Percentiles rank a stretch among this genome's conserved stretches.
Conservation (phyloP, 1,140 invertebrate species). For the Catajapyx aquilonaris region DNA sequence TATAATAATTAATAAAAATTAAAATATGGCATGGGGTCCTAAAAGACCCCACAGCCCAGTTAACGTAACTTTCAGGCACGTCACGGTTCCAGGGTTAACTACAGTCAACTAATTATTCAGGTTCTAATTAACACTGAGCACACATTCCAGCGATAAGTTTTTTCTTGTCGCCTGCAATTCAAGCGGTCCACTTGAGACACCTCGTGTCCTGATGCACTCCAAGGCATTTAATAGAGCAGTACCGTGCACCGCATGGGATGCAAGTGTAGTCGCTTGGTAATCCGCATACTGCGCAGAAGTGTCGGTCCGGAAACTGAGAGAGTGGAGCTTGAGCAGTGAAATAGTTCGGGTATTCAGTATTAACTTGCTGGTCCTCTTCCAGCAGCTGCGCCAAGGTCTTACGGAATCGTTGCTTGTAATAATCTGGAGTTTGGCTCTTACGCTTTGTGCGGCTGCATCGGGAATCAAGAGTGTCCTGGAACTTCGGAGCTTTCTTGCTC, state of each 20-base stretch:
- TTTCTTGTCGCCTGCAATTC: no score
- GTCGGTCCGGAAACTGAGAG: slow-evolving; percentile 56
- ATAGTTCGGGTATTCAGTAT: slow-evolving; percentile 53
- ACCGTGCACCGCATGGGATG: slow-evolving; percentile 74
- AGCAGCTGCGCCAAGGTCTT: slow-evolving; percentile 76
- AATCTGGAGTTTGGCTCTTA: slow-evolving; percentile 59
- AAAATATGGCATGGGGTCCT: no score
- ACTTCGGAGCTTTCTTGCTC: slow-evolving; percentile 89
- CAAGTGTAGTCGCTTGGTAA: slow-evolving; percentile 83
- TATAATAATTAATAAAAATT: no score
- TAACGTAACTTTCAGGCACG: no score
- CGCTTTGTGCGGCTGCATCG: slow-evolving; percentile 47
- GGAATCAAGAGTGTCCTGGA: slow-evolving; percentile 69
- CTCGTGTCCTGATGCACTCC: slow-evolving; percentile 83
- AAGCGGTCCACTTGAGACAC: slow-evolving; percentile 80
- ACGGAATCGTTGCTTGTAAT: slow-evolving; percentile 67
- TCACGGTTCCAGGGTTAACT: no score
- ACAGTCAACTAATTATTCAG: no score
- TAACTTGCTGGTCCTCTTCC: slow-evolving; percentile 63
- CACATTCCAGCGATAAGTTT: no score
- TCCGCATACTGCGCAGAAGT: slow-evolving; percentile 90
- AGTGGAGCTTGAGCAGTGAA: slow-evolving; percentile 47
- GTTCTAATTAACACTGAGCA: no score
- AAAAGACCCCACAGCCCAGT: no score
- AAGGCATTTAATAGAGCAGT: slow-evolving; percentile 69